Evolutionary conservation across 1,140 invertebrate genomes (phyloP).

Genomic region (Bombus affinis): DNA sequence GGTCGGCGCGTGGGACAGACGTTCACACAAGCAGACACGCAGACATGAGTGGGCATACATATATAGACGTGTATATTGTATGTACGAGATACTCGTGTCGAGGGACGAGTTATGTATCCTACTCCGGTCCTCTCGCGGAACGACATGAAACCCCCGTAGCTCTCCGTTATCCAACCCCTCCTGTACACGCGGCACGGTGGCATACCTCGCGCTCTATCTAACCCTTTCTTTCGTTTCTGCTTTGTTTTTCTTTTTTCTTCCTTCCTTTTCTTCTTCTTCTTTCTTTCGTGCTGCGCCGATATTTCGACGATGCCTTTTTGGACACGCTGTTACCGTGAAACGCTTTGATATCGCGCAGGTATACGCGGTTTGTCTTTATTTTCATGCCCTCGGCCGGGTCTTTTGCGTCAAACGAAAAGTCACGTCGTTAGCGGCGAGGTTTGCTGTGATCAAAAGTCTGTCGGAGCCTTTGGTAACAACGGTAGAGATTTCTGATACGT

Average conservation of each 20-base stretch:
- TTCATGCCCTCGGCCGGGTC: not conserved
- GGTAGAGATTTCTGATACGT: not conserved
- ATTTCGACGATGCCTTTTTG: slow-evolving; percentile 32
- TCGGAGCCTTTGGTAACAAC: not conserved
- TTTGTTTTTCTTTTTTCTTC: too few relatives aligned
- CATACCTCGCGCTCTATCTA: slow-evolving; percentile 25
- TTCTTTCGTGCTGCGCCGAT: slow-evolving; percentile 23
- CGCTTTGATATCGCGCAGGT: slow-evolving; percentile 32
- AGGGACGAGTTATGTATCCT: slow-evolving; percentile 53
- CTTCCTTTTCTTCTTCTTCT: not conserved
- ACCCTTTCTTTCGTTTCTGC: slow-evolving; percentile 9
- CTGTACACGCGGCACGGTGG: not conserved
- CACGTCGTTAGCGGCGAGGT: too few relatives aligned
- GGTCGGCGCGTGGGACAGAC: slow-evolving; percentile 47
- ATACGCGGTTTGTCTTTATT: slow-evolving; percentile 6
- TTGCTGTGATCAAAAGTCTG: not conserved
- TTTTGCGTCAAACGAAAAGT: not conserved
- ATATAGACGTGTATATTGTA: not conserved
- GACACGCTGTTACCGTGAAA: not conserved
- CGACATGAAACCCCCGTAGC: slow-evolving; percentile 52
- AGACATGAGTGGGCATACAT: not conserved
- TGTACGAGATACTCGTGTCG: slow-evolving; percentile 30
- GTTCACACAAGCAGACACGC: slow-evolving; percentile 13
- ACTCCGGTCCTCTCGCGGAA: slow-evolving; percentile 22
- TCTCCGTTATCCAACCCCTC: not conserved